A percentile compares a stretch with the other conserved stretches of the same genome.
Evolutionary conservation across 2,113 vertebrate genomes (phyloP).

Genomic region (Oostethus manadensis): DNA sequence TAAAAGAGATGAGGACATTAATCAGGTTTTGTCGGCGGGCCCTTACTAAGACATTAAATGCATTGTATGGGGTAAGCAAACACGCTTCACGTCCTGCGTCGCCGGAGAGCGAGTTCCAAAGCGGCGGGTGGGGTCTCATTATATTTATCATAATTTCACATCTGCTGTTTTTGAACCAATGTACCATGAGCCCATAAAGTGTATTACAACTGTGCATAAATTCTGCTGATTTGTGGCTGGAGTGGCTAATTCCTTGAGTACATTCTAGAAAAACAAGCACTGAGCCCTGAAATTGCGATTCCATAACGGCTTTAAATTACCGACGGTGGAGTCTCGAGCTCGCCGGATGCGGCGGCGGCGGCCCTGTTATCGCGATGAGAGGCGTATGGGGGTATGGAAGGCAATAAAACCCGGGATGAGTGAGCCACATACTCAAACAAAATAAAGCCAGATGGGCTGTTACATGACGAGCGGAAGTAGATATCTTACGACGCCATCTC

Average conservation of each 20-base stretch:
- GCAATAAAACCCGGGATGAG: conserved; percentile 97
- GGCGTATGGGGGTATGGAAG: conserved; percentile 74
- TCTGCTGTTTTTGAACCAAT: conserved; percentile 99
- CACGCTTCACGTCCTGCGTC: conserved; percentile 92
- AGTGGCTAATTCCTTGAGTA: conserved; percentile 99
- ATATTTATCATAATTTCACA: conserved; percentile 99
- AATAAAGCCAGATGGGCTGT: conserved; percentile 79
- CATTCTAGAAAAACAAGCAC: conserved; percentile 99
- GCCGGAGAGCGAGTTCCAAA: conserved; percentile 48
- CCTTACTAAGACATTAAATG: conserved; percentile 99
- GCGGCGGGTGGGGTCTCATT: conserved; percentile 77
- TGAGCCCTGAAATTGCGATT: conserved; percentile 99
- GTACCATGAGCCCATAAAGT: conserved; percentile 99
- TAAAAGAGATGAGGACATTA: conserved; percentile 99
- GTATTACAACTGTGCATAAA: conserved; percentile 99
- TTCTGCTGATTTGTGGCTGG: conserved; percentile 99
- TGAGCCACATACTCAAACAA: conserved; percentile 93
- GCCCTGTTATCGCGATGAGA: conserved; percentile 81
- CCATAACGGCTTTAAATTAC: conserved; percentile 99
- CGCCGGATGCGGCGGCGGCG: conserved; percentile 61
- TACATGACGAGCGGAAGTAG: conserved; percentile 48
- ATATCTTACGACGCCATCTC: conserved; percentile 58
- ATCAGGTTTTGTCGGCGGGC: conserved; percentile 98
- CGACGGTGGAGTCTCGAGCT: conserved; percentile 95
- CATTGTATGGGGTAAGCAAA: conserved; percentile 99